phyloP scores from a whole-genome alignment of 2,113 vertebrate genomes.

The Sylvia atricapilla region DNA sequence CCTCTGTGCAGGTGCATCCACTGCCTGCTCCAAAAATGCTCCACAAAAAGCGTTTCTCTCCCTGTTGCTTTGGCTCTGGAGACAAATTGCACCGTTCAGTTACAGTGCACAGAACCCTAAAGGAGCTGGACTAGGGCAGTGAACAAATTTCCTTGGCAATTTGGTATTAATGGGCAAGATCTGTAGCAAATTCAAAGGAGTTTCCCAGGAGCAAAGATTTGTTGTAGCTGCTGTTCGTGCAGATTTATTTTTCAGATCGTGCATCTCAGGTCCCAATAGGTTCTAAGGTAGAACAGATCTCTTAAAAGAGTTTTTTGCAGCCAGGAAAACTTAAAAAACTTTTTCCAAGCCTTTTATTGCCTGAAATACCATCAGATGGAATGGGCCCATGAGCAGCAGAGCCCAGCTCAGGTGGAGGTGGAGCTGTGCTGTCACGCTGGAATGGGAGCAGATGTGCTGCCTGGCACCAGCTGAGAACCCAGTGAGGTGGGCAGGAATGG shows the following conservation, averaged over 20 bases:
- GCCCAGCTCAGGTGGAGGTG: background rate
- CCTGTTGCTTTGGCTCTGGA: background rate
- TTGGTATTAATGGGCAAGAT: background rate
- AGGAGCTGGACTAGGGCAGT: background rate
- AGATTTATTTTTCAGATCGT: background rate
- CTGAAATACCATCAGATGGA: background rate
- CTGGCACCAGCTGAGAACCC: conserved; percentile 4
- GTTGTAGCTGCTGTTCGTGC: background rate
- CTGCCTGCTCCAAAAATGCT: background rate
- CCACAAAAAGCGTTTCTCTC: background rate
- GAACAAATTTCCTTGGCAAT: background rate
- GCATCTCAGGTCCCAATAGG: background rate
- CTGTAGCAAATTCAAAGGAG: background rate
- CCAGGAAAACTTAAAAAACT: background rate
- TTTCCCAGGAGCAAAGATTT: background rate
- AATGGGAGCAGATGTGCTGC: background rate
- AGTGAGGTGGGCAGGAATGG: background rate
- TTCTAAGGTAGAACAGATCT: background rate
- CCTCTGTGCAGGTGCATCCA: background rate
- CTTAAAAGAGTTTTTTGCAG: background rate
- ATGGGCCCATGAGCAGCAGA: background rate
- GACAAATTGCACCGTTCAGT: background rate
- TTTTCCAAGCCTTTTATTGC: background rate
- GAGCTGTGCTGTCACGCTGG: background rate
- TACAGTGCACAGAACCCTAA: background rate